phyloP scores from a whole-genome alignment of 2,113 vertebrate genomes.

The Meleagris gallopavo region DNA sequence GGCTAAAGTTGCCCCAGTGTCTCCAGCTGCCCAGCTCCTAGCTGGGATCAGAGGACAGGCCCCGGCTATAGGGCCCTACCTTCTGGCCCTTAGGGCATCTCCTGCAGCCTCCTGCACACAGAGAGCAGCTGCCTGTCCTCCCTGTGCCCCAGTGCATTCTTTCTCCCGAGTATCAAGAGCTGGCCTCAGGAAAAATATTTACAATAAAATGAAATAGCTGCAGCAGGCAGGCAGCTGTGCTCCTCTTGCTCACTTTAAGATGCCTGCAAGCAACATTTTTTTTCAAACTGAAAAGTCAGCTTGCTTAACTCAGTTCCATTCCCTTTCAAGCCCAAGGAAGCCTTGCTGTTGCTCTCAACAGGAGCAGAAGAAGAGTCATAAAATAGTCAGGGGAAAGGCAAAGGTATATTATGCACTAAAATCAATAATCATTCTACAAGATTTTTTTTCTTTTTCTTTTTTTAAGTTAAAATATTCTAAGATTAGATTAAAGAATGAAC shows the following conservation, averaged over 20 bases:
- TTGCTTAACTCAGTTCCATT: not conserved
- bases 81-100: no score
- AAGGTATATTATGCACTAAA: not conserved
- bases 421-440: not conserved
- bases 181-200: not conserved
- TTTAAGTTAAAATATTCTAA: not conserved
- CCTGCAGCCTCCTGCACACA: rapidly evolving
- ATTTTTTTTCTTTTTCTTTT: not conserved
- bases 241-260: not conserved
- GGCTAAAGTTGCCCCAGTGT: not conserved
- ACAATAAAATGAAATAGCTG: not conserved
- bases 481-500: not conserved
- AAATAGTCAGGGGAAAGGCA: not conserved
- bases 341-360: not conserved
- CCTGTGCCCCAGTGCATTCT: rapidly evolving
- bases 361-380: not conserved
- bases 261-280: not conserved
- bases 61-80: not conserved
- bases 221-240: not conserved
- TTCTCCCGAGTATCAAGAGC: not conserved
- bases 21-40: not conserved
- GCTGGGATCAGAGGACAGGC: not conserved
- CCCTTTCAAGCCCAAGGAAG: not conserved
- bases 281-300: not conserved
- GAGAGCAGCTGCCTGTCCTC: not conserved